Evolutionary conservation across 2,113 vertebrate genomes (phyloP), one percentile per base, ranked within the genome.

Genomic region (Phycodurus eques): DNA sequence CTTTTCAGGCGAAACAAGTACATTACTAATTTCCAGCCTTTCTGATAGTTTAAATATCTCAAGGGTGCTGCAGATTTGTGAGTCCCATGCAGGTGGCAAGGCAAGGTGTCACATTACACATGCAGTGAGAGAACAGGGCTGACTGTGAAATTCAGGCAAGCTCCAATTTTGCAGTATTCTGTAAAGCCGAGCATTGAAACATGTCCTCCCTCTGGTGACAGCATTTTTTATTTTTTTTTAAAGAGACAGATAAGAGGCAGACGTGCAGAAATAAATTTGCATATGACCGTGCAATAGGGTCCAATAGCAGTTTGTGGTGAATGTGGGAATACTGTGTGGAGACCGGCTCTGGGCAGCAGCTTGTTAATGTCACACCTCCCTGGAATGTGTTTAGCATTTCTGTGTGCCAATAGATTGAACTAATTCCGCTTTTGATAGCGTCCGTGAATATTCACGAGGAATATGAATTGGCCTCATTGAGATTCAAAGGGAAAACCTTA

Each of bases 71-170:
- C 1, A 39, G 35, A 39, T 39, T 39, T 35, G 59, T 9, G 59
- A 35, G 8, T 61, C 31, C 4, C 14, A 5, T 61, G 59, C 12
- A 33, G 59, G 35, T 61, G 59, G 31, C 13, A 61, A 61, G 31
- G 31, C 14, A 8, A 5, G 35, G 33, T 61, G 59, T 61, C 59
- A 0, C 27, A 33, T 61, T 35, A 61, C 31, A 35, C 59, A 61
- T 33, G 59, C 59, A 61, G 59, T 11, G 59, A 61, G 14, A 61
- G 31, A 61, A 61, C 56, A 59, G 56, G 59, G 27, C 57, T 35
- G 57, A 60, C 57, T 60, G 57, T 35, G 57, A 33, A 61, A 61
- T 61, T 35, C 59, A 61, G 59, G 56, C 56, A 27, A 9, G 56
- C 59, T 14, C 33, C 59, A 5, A 35, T 61, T 61, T 61, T 61